phyloP scores from a whole-genome alignment of 2,797 vertebrate genomes.

The Catamblyrhynchus diadema region DNA sequence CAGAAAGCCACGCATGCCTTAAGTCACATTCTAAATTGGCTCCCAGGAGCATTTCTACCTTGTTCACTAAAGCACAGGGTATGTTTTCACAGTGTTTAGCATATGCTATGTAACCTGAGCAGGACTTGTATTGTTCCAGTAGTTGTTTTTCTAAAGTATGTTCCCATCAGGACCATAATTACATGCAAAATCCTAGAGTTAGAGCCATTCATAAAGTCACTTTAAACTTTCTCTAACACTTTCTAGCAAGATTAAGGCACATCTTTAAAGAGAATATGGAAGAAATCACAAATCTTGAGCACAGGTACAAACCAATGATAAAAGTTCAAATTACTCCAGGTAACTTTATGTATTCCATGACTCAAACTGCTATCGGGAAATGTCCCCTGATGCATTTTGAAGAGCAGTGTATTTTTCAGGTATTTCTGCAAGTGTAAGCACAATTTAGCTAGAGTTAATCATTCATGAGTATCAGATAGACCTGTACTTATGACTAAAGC shows the following conservation, averaged over 20 bases:
- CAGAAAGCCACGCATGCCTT: conserved; percentile 79
- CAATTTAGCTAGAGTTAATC: conserved; percentile 34
- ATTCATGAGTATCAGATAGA: conserved; percentile 54
- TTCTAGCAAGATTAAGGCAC: not conserved
- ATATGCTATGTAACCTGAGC: conserved; percentile 89
- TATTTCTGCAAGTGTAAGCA: conserved; percentile 46
- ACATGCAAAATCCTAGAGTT: conserved; percentile 86
- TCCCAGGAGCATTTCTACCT: conserved; percentile 90
- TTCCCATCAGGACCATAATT: conserved; percentile 90
- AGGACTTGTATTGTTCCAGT: conserved; percentile 76
- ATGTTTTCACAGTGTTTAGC: conserved; percentile 89
- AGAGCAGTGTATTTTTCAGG: conserved; percentile 65
- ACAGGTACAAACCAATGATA: not conserved
- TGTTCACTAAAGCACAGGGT: conserved; percentile 88
- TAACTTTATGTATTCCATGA: not conserved
- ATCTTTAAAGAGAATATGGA: not conserved
- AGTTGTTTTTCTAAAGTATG: conserved; percentile 80
- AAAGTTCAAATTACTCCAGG: not conserved
- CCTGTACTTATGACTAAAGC: conserved; percentile 55
- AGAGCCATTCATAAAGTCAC: conserved; percentile 73
- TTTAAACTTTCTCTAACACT: conserved; percentile 21
- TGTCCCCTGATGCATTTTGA: not conserved
- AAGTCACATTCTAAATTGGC: conserved; percentile 95
- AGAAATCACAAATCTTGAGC: not conserved
- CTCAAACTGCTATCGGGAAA: not conserved